Base-by-base conservation (phyloP, 2,797 vertebrate species). In the Coranthus polyacanthus region DNA sequence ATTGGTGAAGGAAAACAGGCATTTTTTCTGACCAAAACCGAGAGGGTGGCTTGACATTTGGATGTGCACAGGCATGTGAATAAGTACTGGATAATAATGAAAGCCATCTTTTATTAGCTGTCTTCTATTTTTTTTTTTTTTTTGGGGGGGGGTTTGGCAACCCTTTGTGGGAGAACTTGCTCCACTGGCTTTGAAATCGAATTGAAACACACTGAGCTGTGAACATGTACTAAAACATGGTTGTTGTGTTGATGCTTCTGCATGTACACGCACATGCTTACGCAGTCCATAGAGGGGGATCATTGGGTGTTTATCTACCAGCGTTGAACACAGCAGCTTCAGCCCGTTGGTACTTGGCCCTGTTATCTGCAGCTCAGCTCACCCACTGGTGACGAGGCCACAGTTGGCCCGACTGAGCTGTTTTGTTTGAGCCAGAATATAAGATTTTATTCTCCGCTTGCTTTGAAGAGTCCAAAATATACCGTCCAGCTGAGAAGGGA, bases 81-180 rank as follows among this genome's bases (percentile, higher is more conserved):
- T 70, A 62, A 82, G 76, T 42, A 36, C 60, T 51, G 66, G 56
- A 68, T 68, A 57, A 74, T 71, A 84, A 57, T 71, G 75, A 78
- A 72, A 72, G 72, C 63, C 57, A 45, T 80, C 78, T 77, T 85
- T 87, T 81, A 82, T 85, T 70, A 69, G 54, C 55, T 63, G 51
- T 72, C 76, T 58, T 79, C 65, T 66, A 60, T 63, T 65, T 66
- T 86, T 47, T n/a, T n/a, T n/a, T n/a, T n/a, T n/a, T n/a, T n/a
- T n/a, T n/a, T n/a, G n/a, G n/a, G n/a, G n/a, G n/a, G n/a, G n/a
- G n/a, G n/a, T n/a, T 80, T 83, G 77, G 83, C 77, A 70, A 75
- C 45, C 32, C 70, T 78, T 75, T 65, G 54, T 79, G 44, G 70
- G 75, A 57, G 53, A 71, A 60, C 70, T 78, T 63, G 72, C 43